Base-by-base conservation (phyloP, 2,797 vertebrate species). In the Sorex maritimensis region DNA sequence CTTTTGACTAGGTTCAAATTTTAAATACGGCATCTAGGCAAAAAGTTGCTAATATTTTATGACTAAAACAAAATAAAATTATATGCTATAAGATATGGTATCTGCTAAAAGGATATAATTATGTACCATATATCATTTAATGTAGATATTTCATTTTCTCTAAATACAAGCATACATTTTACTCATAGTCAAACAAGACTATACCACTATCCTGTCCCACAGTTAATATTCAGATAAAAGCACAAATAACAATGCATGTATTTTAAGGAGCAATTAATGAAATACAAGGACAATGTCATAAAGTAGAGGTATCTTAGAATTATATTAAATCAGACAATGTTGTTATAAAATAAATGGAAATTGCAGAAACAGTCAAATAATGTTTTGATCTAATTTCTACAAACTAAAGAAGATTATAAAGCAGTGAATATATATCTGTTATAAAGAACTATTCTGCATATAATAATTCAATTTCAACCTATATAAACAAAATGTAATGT, bases 401-500 rank as follows among this genome's bases (percentile, higher is more conserved):
- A 91, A 96, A 94, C 72, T 44, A 2, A 81, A 86, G 44, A 28
- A 69, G 88, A 41, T 79, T 72, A 78, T 74, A 63, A 89, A 44
- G 82, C 67, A 58, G 11, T 83, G 34, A 23, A 68, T 49, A 15
- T 68, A 67, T 41, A 28, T 82, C 81, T 83, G 65, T 9, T 77
- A 15, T 85, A 72, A 93, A 7, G 41, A 5, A 91, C 5, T 44
- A 44, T 44, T 44, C 41, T 5, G 7, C 41, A 44, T 44, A 44
- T 7, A 44, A 44, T 7, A 44, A 44, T 44, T 44, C 41, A 44
- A 44, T 44, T 44, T 44, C 5, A 44, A 44, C 7, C 15, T 80
- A 74, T 14, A 44, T 44, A 44, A 82, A 23, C 6, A 85, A 88
- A 94, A 89, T 90, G 88, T 87, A 90, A 86, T 80, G 88, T 44